phyloP scores from a whole-genome alignment of 2,113 vertebrate species.

The Gasterosteus aculeatus region DNA sequence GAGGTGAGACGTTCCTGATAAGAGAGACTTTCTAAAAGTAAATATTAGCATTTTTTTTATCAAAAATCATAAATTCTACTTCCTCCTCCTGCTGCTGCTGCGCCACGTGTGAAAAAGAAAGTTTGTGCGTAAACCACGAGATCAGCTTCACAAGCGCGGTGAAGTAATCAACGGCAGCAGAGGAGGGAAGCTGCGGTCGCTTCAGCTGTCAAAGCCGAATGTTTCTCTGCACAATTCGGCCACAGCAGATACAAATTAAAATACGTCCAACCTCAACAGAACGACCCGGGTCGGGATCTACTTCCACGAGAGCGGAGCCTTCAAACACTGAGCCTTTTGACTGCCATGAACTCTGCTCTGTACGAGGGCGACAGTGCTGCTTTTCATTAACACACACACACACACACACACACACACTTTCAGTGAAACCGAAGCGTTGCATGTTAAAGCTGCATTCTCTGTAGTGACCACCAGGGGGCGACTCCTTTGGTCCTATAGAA shows the following conservation, averaged over 20 bases:
- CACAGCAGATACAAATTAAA: conserved; percentile 62
- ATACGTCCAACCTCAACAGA: conserved; percentile 68
- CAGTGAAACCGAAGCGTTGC: neutral
- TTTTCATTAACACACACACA: conserved; percentile 75
- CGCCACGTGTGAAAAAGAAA: no score
- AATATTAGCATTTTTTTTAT: conserved; percentile 50
- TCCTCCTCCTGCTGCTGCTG: neutral
- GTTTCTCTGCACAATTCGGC: conserved; percentile 44
- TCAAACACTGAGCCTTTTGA: conserved; percentile 81
- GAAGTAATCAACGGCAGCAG: neutral
- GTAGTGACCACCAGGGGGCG: no score
- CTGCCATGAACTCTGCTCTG: conserved; percentile 68
- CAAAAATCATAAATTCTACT: conserved; percentile 5
- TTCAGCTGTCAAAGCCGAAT: conserved; percentile 2
- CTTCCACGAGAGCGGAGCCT: conserved; percentile 45
- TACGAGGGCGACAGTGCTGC: conserved; percentile 73
- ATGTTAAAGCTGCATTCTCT: no score
- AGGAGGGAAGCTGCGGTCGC: neutral
- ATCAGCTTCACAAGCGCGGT: no score
- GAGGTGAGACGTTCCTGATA: conserved; percentile 3
- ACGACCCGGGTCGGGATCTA: conserved; percentile 45
- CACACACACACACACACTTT: conserved; percentile 7
- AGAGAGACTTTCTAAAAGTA: conserved; percentile 48
- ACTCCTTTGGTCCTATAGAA: no score
- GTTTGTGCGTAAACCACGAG: no score